Percentiles rank a stretch among this genome's conserved stretches.
Evolutionary conservation across 2,797 vertebrate genomes (phyloP).

Genomic region (Malurus leucopterus): DNA sequence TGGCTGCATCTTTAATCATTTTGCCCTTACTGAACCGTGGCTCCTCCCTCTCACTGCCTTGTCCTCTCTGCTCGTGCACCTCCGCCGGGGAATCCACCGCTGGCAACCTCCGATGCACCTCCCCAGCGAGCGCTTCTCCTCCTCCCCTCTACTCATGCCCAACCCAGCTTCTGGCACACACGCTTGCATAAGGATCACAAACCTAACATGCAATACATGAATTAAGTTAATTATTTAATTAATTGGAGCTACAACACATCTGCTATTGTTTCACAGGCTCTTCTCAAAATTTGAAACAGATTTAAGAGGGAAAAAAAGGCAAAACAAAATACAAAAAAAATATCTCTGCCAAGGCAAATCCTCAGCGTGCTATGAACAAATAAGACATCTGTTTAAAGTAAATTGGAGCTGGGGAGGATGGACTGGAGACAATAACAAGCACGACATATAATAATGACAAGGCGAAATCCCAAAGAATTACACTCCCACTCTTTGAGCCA

Average conservation of each 20-base stretch:
- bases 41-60: background rate
- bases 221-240: conserved; percentile 63
- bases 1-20: background rate
- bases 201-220: conserved; percentile 40
- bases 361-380: conserved; percentile 45
- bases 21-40: accelerated
- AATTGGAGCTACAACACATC: conserved; percentile 49
- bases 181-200: conserved; percentile 43
- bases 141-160: background rate
- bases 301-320: conserved; percentile 39
- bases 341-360: conserved; percentile 15
- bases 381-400: conserved; percentile 54
- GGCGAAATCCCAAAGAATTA: conserved; percentile 60
- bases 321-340: conserved; percentile 54
- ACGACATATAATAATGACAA: conserved; percentile 61
- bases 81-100: accelerated
- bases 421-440: conserved; percentile 42
- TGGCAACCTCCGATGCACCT: accelerated
- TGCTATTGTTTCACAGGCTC: conserved; percentile 44
- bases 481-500: conserved; percentile 48
- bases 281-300: conserved; percentile 52
- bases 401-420: conserved; percentile 6
- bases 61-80: background rate
- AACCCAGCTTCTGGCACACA: background rate
- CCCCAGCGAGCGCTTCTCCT: background rate